phyloP scores from a whole-genome alignment of 2,797 vertebrate genomes.

The Hippocampus kuda region DNA sequence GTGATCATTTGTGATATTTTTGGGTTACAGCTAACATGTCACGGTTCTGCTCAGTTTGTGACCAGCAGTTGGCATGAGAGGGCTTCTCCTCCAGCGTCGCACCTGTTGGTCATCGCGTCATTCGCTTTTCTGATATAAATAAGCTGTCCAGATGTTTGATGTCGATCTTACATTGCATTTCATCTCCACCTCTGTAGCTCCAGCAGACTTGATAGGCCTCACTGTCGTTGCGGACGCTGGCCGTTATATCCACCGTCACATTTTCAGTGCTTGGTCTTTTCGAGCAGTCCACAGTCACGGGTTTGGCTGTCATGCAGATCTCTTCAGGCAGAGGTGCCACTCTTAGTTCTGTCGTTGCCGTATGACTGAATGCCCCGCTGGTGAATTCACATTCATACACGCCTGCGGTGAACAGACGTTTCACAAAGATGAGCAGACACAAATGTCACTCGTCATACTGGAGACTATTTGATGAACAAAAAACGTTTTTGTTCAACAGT shows the following conservation, averaged over 20 bases:
- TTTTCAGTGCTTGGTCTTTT: fast-evolving
- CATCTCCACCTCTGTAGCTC: neutral
- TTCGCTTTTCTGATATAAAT: too few relatives aligned
- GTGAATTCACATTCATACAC: slow-evolving; percentile 57
- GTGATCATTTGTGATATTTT: too few relatives aligned
- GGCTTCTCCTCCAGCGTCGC: too few relatives aligned
- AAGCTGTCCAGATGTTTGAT: too few relatives aligned
- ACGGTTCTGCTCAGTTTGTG: too few relatives aligned
- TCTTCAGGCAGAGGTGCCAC: slow-evolving; percentile 58
- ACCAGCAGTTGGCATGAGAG: too few relatives aligned
- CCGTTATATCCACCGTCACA: fast-evolving
- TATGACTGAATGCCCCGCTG: slow-evolving; percentile 41
- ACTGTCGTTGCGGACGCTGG: slow-evolving; percentile 14
- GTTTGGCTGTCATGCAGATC: slow-evolving; percentile 25
- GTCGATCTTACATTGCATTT: fast-evolving
- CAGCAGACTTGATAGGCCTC: neutral
- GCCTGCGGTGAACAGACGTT: slow-evolving; percentile 44
- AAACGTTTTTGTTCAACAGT: neutral
- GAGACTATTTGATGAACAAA: neutral
- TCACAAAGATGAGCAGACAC: too few relatives aligned
- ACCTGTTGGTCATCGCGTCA: too few relatives aligned
- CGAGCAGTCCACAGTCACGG: slow-evolving; percentile 46
- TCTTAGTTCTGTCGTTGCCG: slow-evolving; percentile 10
- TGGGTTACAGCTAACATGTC: too few relatives aligned
- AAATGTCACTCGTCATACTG: neutral